Evolutionary conservation across 2,113 vertebrate species (phyloP).

Genomic region (Grantiella picta): DNA sequence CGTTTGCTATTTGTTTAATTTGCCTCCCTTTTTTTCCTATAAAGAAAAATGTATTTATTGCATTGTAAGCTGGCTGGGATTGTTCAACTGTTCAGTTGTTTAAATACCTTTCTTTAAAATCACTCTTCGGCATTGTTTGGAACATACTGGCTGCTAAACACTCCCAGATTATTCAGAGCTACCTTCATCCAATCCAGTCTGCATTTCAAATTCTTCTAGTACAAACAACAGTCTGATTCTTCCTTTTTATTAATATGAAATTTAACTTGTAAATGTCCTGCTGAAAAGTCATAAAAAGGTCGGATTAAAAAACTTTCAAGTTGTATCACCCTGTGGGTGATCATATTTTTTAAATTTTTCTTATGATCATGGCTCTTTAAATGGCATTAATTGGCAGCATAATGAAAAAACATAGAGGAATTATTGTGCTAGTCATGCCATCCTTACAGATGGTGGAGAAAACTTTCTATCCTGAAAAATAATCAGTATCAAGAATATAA

Average conservation of each 20-base stretch:
- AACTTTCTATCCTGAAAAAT: neutral
- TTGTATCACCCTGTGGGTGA: neutral
- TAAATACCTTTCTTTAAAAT: neutral
- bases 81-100: neutral
- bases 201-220: neutral
- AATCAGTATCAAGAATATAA: neutral
- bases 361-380: neutral
- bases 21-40: neutral
- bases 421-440: neutral
- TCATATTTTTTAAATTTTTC: neutral
- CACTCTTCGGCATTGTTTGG: neutral
- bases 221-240: neutral
- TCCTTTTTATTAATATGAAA: neutral
- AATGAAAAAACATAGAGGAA: neutral
- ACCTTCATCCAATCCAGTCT: neutral
- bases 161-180: neutral
- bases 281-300: neutral
- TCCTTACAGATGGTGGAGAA: neutral
- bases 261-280: neutral
- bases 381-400: neutral
- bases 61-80: neutral
- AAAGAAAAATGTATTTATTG: neutral
- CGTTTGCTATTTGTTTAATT: neutral
- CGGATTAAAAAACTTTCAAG: neutral
- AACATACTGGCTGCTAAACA: neutral